Conservation (phyloP, 2,113 vertebrate genomes). For the Pomatorhinus ruficollis region DNA sequence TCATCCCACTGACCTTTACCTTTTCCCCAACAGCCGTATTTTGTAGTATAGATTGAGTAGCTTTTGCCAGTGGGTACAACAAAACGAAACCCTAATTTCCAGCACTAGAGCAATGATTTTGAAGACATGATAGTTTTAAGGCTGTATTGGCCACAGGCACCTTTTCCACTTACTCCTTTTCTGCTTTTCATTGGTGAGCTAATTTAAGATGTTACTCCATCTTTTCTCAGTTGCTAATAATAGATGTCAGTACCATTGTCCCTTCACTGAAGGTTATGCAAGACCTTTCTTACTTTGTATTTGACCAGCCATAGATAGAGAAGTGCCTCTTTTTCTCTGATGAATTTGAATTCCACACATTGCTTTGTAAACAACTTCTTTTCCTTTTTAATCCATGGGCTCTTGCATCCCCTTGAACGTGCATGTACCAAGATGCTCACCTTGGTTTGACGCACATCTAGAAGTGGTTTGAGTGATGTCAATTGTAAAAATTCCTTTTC, state of each 20-base stretch:
- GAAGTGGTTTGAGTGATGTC: background rate
- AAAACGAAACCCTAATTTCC: background rate
- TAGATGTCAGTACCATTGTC: background rate
- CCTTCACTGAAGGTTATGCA: background rate
- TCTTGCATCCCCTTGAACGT: background rate
- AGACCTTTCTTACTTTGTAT: background rate
- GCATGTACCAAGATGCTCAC: background rate
- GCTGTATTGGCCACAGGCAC: background rate
- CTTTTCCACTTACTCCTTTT: background rate
- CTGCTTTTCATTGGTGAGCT: background rate
- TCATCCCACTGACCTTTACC: background rate
- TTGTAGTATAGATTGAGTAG: background rate
- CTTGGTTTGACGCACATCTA: conserved; percentile 9
- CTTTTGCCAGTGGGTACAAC: background rate
- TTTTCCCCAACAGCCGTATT: background rate
- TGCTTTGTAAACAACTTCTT: background rate
- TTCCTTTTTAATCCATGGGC: background rate
- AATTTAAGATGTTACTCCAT: background rate
- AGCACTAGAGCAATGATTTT: background rate
- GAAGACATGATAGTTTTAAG: background rate
- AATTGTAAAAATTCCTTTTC: background rate
- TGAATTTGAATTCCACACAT: background rate
- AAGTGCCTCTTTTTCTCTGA: background rate
- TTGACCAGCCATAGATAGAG: background rate
- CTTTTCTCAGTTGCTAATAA: background rate